Conservation (phyloP, 2,113 vertebrate species). For the Phaetusa simplex region DNA sequence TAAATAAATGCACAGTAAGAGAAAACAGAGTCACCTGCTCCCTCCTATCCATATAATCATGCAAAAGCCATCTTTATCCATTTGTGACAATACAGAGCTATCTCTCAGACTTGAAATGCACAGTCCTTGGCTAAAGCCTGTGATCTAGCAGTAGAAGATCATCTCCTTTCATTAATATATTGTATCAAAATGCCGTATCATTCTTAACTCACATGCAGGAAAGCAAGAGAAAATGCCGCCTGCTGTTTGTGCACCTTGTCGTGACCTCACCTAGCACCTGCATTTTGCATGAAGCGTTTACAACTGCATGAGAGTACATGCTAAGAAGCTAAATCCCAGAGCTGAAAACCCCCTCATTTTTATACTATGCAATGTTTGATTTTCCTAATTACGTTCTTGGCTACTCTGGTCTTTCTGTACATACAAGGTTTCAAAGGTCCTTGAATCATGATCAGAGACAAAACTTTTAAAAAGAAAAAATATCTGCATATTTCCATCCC, state of each 20-base stretch:
- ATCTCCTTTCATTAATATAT: background rate
- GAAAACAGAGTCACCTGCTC: background rate
- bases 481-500: background rate
- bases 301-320: background rate
- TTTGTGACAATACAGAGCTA: background rate
- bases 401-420: background rate
- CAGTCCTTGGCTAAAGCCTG: background rate
- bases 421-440: background rate
- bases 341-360: background rate
- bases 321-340: background rate
- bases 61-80: background rate
- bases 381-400: background rate
- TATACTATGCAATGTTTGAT: background rate
- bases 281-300: background rate
- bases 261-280: background rate
- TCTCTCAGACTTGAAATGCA: background rate
- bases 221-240: background rate
- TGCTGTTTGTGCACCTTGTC: background rate
- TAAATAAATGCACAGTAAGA: background rate
- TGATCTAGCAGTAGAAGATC: background rate
- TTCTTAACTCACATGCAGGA: background rate
- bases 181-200: background rate
- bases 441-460: background rate
- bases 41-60: background rate
- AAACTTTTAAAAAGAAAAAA: background rate